Conservation (phyloP, 1,140 invertebrate species). For the Macrocentrus cingulum region DNA sequence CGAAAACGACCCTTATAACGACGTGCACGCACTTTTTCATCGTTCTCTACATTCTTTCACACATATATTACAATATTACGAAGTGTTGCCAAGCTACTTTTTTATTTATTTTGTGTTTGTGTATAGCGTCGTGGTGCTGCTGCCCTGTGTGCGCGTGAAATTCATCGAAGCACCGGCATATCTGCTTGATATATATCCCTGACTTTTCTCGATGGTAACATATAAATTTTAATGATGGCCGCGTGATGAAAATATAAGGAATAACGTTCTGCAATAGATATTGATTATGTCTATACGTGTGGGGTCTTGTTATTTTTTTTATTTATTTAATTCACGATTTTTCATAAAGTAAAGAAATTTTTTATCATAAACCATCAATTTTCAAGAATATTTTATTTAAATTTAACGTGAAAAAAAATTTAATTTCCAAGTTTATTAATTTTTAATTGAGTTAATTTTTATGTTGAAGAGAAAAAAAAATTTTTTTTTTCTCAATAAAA, state of each 20-base stretch:
- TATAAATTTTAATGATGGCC: slow-evolving; percentile 58
- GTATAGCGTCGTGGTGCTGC: slow-evolving; percentile 1
- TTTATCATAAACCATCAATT: no score
- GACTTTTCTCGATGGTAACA: slow-evolving; percentile 53
- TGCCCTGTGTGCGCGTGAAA: slow-evolving; percentile 20
- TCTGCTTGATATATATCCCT: slow-evolving; percentile 49
- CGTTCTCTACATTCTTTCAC: slow-evolving; percentile 47
- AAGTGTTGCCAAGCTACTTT: not conserved
- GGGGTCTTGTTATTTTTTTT: no score
- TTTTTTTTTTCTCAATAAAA: no score
- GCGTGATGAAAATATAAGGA: slow-evolving; percentile 62
- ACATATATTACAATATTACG: slow-evolving; percentile 60
- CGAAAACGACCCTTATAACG: slow-evolving; percentile 51
- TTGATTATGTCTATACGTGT: slow-evolving; percentile 45
- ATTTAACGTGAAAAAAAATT: no score
- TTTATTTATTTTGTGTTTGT: not conserved
- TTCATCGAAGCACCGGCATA: slow-evolving; percentile 11
- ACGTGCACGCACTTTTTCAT: slow-evolving; percentile 23
- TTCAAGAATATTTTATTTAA: no score
- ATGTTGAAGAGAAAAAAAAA: no score
- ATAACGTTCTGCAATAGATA: slow-evolving; percentile 41
- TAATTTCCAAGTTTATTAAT: no score
- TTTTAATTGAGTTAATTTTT: no score
- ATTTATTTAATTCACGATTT: no score
- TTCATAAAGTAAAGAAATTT: no score